Base-by-base conservation (phyloP, 2,797 vertebrate genomes). In the Poeciliopsis gracilis region DNA sequence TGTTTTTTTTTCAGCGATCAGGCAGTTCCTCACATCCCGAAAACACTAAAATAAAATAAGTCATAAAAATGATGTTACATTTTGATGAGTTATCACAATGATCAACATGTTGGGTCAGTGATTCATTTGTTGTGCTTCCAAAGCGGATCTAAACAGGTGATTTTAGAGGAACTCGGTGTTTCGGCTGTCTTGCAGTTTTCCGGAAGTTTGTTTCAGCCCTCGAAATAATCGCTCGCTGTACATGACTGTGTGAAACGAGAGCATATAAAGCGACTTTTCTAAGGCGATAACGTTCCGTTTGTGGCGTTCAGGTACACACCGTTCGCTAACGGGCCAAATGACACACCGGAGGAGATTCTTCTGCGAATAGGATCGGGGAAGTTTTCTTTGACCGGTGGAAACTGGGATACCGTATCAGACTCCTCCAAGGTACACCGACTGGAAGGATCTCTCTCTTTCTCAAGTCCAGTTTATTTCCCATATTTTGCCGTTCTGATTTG, bases 341-440 rank as follows among this genome's bases (percentile, higher is more conserved):
- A 99, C 93, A 99, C 98, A 49, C 98, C 98, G 43, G 98, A 99
- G 90, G 98, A 99, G 93, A 99, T 99, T 90, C 94, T 99, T 33
- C 94, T 98, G 61, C 96, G 96, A 82, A 99, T 99, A 93, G 97
- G 98, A 84, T 98, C 97, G 80, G 98, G 98, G 73, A 99, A 98
- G 82, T 99, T 99, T 92, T 97, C 97, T 47, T 92, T 99, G 87
- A 98, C 95, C 28, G 98, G 98, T 86, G 98, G 98, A 81, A 99
- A 99, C 95, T 99, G 98, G 98, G 98, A 99, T 86, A 97, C 95
- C 25, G 97, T 99, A 89, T 99, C 98, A 78, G 97, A 99, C 91
- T 96, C 95, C 92, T 98, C 97, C 86, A 99, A 99, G 97, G 98
- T 99, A 81, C 75, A 25, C 43, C 73, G 23, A 28, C 51, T 3